These are phyloP conservation scores for Rhinopomastus cyanomelas DNA, from an alignment of 2,113 vertebrate species.

Conservation along the genomic window DNA sequence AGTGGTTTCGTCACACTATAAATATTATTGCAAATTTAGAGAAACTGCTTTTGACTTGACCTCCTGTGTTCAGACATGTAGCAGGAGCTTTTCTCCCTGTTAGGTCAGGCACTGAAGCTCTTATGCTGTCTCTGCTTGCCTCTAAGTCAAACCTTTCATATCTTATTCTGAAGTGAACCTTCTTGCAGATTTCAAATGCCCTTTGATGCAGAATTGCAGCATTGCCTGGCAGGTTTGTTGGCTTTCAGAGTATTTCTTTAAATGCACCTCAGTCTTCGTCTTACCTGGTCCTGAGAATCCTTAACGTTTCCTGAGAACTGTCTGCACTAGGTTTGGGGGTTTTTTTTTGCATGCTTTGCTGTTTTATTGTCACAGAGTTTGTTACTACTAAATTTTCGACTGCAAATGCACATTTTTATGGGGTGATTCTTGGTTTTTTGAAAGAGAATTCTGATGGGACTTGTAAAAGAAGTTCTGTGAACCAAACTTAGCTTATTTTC, in stretches of 20 bases:
- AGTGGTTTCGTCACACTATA: background rate
- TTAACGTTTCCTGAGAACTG: constrained; percentile 27
- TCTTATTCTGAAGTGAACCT: constrained; percentile 28
- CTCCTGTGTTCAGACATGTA: background rate
- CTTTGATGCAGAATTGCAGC: background rate
- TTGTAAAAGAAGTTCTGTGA: background rate
- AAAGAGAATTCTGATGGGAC: background rate
- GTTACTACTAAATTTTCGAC: background rate
- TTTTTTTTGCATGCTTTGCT: constrained; percentile 40
- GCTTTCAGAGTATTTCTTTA: constrained; percentile 48
- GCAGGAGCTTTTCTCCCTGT: background rate
- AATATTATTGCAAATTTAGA: background rate
- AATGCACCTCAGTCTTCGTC: constrained; percentile 68
- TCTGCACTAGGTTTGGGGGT: background rate
- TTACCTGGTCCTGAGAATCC: constrained; percentile 49
- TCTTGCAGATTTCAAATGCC: constrained; percentile 14
- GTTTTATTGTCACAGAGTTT: background rate
- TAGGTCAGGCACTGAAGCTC: background rate
- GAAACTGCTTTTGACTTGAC: background rate
- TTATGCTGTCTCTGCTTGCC: background rate
- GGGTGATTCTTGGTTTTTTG: background rate
- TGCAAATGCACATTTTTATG: background rate
- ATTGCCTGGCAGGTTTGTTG: constrained; percentile 4
- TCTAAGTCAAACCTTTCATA: background rate
- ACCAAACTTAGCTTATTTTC: background rate